Percentiles rank a stretch among this genome's conserved stretches.
These are phyloP conservation scores for Timema cristinae DNA, from an alignment of 2,888 invertebrate genomes.

Conservation along the genomic window DNA sequence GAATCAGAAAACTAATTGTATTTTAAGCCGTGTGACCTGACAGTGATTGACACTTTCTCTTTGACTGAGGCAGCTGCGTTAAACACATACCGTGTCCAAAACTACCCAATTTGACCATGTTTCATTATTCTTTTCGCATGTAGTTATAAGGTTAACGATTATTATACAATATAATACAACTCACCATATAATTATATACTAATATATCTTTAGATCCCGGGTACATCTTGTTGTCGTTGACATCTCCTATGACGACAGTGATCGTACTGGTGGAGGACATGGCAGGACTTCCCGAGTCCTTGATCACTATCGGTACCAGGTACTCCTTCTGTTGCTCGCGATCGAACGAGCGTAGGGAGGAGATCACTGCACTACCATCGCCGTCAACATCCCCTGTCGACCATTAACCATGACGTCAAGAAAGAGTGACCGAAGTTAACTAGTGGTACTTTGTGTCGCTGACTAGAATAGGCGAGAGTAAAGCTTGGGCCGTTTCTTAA, in stretches of 20 bases:
- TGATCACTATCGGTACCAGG: constrained; percentile 54
- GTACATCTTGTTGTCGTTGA: constrained; percentile 56
- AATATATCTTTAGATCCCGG: constrained; percentile 55
- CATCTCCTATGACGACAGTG: constrained; percentile 55
- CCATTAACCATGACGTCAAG: background rate
- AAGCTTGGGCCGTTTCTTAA: too few species aligned
- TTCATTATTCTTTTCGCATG: too few species aligned
- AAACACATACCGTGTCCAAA: too few species aligned
- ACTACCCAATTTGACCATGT: too few species aligned
- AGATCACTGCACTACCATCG: constrained; percentile 54
- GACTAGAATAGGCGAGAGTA: too few species aligned
- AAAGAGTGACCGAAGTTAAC: background rate
- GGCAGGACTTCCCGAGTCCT: constrained; percentile 52
- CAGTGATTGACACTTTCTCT: too few species aligned
- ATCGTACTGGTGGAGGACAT: constrained; percentile 52
- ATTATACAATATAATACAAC: too few species aligned
- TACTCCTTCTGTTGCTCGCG: constrained; percentile 52
- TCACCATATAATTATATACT: constrained; percentile 55
- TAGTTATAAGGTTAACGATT: too few species aligned
- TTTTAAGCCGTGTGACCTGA: too few species aligned
- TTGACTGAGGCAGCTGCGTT: too few species aligned
- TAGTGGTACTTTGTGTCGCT: too few species aligned
- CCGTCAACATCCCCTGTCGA: constrained; percentile 38
- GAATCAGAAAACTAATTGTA: too few species aligned
- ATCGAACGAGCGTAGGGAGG: constrained; percentile 50